phyloP scores from a whole-genome alignment of 2,113 vertebrate genomes.

The Eublepharis macularius region DNA sequence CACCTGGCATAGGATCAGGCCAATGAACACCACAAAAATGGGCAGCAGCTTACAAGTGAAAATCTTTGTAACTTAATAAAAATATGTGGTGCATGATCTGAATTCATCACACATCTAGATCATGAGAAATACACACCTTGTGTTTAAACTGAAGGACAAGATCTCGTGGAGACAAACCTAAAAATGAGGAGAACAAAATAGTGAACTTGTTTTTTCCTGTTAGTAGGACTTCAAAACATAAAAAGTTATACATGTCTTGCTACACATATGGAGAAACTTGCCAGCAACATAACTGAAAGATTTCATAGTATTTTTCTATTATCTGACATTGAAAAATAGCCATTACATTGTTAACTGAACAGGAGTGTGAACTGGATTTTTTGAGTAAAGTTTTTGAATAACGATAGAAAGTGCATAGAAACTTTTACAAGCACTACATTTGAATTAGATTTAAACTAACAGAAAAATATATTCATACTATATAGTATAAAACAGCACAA shows the following conservation, averaged over 20 bases:
- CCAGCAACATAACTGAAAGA: not conserved
- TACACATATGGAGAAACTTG: not conserved
- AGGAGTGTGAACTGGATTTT: not conserved
- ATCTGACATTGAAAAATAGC: not conserved
- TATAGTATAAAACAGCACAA: too few relatives aligned
- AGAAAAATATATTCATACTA: too few relatives aligned
- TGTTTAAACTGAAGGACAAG: slow-evolving; percentile 95
- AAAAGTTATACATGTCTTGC: not conserved
- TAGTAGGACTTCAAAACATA: not conserved
- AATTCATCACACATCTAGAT: not conserved
- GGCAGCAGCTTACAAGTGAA: not conserved
- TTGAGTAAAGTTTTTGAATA: too few relatives aligned
- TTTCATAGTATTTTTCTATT: not conserved
- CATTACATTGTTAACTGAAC: not conserved
- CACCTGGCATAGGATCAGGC: not conserved
- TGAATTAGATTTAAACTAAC: too few relatives aligned
- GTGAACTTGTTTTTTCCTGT: slow-evolving; percentile 18
- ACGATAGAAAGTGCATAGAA: too few relatives aligned
- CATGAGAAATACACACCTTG: slow-evolving; percentile 81
- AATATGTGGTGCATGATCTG: not conserved
- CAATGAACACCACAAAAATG: not conserved
- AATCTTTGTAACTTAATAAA: not conserved
- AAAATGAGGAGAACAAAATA: slow-evolving; percentile 45
- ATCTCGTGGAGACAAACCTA: slow-evolving; percentile 95
- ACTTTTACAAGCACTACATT: too few relatives aligned